A percentile compares a stretch with the other conserved stretches of the same genome.
phyloP scores from a whole-genome alignment of 2,797 vertebrate species.

The Bufotes viridis region DNA sequence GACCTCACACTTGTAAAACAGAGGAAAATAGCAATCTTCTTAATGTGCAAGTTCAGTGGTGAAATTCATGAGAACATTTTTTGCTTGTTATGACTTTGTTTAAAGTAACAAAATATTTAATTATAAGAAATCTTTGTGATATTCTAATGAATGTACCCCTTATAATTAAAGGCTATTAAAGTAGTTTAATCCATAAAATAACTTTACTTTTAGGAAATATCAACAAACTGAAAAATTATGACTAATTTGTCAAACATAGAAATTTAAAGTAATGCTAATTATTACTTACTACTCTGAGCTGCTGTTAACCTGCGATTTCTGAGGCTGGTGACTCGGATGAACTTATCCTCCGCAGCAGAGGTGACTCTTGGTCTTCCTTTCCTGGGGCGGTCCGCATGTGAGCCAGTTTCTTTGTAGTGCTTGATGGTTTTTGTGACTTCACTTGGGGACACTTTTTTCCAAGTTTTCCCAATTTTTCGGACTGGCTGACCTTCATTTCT shows the following conservation, averaged over 20 bases:
- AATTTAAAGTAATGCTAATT: neutral
- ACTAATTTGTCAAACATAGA: neutral
- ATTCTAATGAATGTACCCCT: neutral
- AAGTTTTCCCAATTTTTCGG: too few relatives aligned
- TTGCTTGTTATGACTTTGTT: neutral
- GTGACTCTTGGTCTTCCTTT: too few relatives aligned
- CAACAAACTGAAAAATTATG: neutral
- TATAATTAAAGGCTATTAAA: neutral
- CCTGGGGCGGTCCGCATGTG: too few relatives aligned
- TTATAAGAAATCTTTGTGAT: conserved; percentile 13
- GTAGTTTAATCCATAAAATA: conserved; percentile 26
- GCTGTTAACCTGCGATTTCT: too few relatives aligned
- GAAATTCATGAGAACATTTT: conserved; percentile 3
- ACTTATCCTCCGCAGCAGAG: too few relatives aligned
- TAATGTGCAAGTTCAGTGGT: neutral
- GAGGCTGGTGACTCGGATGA: too few relatives aligned
- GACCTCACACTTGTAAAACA: conserved; percentile 36
- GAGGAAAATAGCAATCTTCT: conserved; percentile 3
- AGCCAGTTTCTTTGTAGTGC: too few relatives aligned
- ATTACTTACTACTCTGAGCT: too few relatives aligned
- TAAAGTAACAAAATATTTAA: conserved; percentile 36
- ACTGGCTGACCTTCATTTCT: too few relatives aligned
- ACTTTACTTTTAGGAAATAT: neutral
- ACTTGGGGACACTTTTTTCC: too few relatives aligned
- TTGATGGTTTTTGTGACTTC: too few relatives aligned